These are phyloP conservation scores for Ammodytes marinus DNA, from an alignment of 2,113 vertebrate species.

Conservation along the genomic window DNA sequence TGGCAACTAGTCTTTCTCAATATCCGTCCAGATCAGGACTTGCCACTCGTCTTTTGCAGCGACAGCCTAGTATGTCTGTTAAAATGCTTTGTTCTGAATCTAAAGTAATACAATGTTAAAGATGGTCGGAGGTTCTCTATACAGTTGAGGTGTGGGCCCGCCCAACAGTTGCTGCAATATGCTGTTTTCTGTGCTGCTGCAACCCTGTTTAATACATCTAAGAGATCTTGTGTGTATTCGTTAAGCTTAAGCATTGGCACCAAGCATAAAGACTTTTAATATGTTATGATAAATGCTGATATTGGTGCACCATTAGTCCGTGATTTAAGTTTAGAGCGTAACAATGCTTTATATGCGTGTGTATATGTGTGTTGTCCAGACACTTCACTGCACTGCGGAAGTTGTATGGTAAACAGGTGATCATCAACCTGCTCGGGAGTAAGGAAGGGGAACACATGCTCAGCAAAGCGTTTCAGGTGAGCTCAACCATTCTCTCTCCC, in stretches of 20 bases:
- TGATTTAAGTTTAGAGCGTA: neutral
- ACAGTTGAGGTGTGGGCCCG: neutral
- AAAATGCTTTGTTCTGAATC: neutral
- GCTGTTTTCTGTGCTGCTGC: neutral
- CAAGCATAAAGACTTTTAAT: neutral
- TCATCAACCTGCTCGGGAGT: slow-evolving; percentile 96
- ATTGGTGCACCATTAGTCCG: neutral
- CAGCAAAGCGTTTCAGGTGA: slow-evolving; percentile 98
- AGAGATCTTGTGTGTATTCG: neutral
- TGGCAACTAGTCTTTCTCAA: neutral
- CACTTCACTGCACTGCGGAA: slow-evolving; percentile 94
- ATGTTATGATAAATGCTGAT: neutral
- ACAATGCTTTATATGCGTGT: neutral
- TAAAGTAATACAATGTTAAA: no score
- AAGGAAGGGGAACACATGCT: slow-evolving; percentile 99
- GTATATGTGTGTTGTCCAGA: slow-evolving; percentile 79
- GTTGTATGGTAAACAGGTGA: slow-evolving; percentile 95
- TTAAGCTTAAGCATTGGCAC: neutral
- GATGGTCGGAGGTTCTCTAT: neutral
- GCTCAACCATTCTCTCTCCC: neutral
- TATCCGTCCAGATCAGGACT: slow-evolving; percentile 1
- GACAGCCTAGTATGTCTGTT: neutral
- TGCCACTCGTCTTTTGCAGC: slow-evolving; percentile 22
- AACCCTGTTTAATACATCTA: neutral
- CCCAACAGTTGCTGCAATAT: neutral